A percentile compares a stretch with the other conserved stretches of the same genome.
Evolutionary conservation across 2,888 invertebrate genomes (phyloP).

Genomic region (Trichopoda pennipes): DNA sequence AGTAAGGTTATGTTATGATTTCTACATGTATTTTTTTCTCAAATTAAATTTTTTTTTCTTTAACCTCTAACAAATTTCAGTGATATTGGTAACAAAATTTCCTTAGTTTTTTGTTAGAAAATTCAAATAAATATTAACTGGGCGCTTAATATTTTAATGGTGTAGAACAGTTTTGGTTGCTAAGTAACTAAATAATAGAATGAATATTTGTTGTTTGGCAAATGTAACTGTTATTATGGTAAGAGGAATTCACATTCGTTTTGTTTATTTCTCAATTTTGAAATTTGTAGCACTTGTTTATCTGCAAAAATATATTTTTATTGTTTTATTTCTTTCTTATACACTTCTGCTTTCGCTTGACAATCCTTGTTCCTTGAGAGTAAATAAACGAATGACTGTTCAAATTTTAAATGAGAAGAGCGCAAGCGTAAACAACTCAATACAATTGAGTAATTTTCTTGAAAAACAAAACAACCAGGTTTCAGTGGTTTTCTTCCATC

Average conservation of each 20-base stretch:
- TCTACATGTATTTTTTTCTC: neutral
- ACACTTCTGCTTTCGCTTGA: neutral
- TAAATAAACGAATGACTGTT: slow-evolving; percentile 72
- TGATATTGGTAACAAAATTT: slow-evolving; percentile 28
- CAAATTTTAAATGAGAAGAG: slow-evolving; percentile 68
- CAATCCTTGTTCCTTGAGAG: slow-evolving; percentile 60
- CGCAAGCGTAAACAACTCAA: slow-evolving; percentile 64
- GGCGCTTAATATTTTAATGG: slow-evolving; percentile 48
- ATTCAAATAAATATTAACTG: slow-evolving; percentile 63
- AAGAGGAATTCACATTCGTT: slow-evolving; percentile 1
- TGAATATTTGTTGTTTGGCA: slow-evolving; percentile 17
- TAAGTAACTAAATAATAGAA: slow-evolving; percentile 34
- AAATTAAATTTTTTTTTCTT: neutral
- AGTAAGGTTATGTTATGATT: slow-evolving; percentile 53
- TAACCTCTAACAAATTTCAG: neutral
- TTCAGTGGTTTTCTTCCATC: neutral
- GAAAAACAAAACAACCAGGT: slow-evolving; percentile 39
- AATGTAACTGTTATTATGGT: slow-evolving; percentile 23
- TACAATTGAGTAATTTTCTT: slow-evolving; percentile 35
- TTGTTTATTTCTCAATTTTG: neutral
- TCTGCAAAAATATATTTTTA: neutral
- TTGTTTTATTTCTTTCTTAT: neutral
- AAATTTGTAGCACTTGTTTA: neutral
- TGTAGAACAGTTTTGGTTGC: slow-evolving; percentile 44
- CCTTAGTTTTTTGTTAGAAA: slow-evolving; percentile 63